phyloP scores from a whole-genome alignment of 2,797 vertebrate species.

The Muscicapa comitata region DNA sequence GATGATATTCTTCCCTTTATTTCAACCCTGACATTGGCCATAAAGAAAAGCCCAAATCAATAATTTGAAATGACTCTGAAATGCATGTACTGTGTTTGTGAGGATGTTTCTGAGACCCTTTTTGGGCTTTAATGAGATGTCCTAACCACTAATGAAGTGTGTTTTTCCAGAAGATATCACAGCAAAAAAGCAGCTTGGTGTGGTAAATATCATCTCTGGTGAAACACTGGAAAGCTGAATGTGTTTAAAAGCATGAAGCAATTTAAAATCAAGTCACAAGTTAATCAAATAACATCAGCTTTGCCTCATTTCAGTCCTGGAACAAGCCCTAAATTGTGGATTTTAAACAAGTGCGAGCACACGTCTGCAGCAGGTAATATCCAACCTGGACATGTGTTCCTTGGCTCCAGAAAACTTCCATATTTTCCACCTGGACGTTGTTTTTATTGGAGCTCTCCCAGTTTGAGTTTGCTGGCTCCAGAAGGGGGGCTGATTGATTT shows the following conservation, averaged over 20 bases:
- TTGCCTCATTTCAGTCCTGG: background rate
- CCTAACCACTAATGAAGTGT: background rate
- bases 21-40: background rate
- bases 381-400: background rate
- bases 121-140: background rate
- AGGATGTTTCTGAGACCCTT: background rate
- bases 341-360: fast-evolving
- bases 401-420: background rate
- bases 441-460: background rate
- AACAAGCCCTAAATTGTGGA: background rate
- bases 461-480: background rate
- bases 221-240: background rate
- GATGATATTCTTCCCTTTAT: background rate
- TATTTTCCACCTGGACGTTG: background rate
- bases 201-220: background rate
- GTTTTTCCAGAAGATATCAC: background rate
- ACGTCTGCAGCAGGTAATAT: background rate
- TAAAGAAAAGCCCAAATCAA: background rate
- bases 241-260: background rate
- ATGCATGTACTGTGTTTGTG: background rate
- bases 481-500: conserved; percentile 15
- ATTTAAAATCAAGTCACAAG: background rate
- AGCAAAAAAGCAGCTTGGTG: background rate
- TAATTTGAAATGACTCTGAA: background rate
- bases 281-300: background rate